phyloP scores from a whole-genome alignment of 2,797 vertebrate species.

The Melanogrammus aeglefinus region DNA sequence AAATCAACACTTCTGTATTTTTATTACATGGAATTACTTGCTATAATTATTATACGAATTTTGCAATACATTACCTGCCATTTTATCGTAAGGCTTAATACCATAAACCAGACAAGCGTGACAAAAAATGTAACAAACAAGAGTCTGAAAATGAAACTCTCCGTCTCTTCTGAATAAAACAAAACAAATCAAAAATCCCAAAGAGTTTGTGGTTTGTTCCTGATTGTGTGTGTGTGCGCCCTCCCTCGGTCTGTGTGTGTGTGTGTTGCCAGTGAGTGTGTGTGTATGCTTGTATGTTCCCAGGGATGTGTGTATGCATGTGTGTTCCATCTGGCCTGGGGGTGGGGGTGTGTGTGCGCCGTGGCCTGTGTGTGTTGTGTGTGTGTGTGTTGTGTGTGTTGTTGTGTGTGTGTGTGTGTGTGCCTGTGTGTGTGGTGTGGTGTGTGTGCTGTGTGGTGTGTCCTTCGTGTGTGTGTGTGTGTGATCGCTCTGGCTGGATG shows the following conservation, averaged over 20 bases:
- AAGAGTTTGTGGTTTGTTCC: not conserved
- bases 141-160: not conserved
- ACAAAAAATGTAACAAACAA: no score
- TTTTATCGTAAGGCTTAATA: not conserved
- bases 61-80: not conserved
- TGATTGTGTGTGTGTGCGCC: not conserved
- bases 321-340: not conserved
- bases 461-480: not conserved
- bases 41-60: not conserved
- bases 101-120: not conserved
- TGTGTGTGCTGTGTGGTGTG: no score
- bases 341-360: not conserved
- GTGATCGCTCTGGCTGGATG: no score
- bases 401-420: not conserved
- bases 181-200: not conserved
- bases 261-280: no score
- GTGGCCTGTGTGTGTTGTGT: not conserved
- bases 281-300: not conserved
- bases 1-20: not conserved
- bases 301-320: not conserved
- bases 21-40: not conserved
- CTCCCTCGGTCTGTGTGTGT: not conserved
- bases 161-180: not conserved
- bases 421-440: no score
- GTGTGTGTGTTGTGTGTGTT: no score